Base-by-base conservation (phyloP, 2,888 invertebrate species). In the Eilema sororculum region DNA sequence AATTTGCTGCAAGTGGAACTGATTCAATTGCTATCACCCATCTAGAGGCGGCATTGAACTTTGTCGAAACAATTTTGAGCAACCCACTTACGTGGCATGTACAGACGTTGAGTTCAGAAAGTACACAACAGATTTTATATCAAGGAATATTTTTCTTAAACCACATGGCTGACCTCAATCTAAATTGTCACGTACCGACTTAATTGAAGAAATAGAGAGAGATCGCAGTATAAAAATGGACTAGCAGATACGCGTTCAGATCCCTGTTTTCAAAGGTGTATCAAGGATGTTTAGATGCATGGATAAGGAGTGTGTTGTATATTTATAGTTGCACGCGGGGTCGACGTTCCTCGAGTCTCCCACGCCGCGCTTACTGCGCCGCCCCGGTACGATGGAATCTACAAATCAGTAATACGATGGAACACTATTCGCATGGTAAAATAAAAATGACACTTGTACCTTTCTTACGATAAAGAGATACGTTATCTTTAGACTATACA, bases 1-100 rank as follows among this genome's bases (percentile, higher is more conserved):
- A 93, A 94, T 94, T 94, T 87, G 87, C 87, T 93, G 92, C 93
- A 94, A 95, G 94, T 94, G 95, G 93, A 94, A 93, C 94, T 89
- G 94, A 95, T 94, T 95, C 94, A 93, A 93, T 94, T 94, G 93
- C 89, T 94, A 94, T 94, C 92, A 90, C 89, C 87, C 89, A 90
- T 93, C 86, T 89, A 86, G 80, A 89, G 85, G 84, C 87, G 93
- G 91, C 94, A 94, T 89, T 94, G 94, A 94, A 91, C 94, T 93
- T 91, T 90, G 88, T 86, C 86, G 89, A 91, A 91, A 91, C 86
- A 88, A 87, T 88, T 88, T 87, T 87, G 89, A 86, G 84, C 84
- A 83, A 80, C 81, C 84, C 75, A 78, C 81, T 82, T 78, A 75
- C 77, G 80, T 80, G 76, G 77, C 79, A 76, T 80, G 79, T 85